phyloP scores from a whole-genome alignment of 53 echinoderm and acorn worm genomes.

The Mesocentrotus franciscanus region DNA sequence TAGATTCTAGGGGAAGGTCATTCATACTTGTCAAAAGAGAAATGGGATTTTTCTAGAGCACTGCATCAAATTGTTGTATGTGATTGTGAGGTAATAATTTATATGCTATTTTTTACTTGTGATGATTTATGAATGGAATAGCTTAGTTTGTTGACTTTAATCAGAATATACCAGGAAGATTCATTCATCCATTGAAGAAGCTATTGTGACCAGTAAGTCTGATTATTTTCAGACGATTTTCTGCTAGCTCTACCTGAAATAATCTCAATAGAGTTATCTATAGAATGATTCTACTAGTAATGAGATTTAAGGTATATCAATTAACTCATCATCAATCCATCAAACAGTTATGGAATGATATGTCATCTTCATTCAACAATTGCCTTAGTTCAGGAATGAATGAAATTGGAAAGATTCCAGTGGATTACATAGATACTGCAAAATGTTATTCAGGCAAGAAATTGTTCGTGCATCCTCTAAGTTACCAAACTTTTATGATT shows the following conservation, averaged over 20 bases:
- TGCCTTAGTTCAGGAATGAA: not conserved
- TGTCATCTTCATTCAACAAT: not conserved
- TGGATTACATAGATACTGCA: not conserved
- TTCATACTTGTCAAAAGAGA: not conserved
- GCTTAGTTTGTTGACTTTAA: not conserved
- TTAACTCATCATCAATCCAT: not conserved
- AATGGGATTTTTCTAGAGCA: not conserved
- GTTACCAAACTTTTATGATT: not conserved
- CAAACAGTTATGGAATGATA: not conserved
- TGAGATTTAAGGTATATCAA: not conserved
- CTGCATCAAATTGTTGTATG: not conserved
- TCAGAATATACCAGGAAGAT: not conserved
- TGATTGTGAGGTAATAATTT: not conserved
- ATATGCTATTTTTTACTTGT: not conserved
- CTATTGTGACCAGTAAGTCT: not conserved
- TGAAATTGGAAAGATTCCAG: not conserved
- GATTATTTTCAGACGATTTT: slow-evolving; percentile 8
- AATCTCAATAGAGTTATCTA: not conserved
- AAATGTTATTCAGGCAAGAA: not conserved
- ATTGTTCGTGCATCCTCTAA: not conserved
- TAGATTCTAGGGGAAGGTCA: not conserved
- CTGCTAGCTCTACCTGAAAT: not conserved
- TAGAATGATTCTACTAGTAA: not conserved
- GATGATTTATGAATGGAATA: slow-evolving; percentile 6
- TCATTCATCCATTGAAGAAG: not conserved